Evolutionary conservation across 2,113 vertebrate species (phyloP), one percentile per base, ranked within the genome.

Genomic region (Percopsis transmontana): DNA sequence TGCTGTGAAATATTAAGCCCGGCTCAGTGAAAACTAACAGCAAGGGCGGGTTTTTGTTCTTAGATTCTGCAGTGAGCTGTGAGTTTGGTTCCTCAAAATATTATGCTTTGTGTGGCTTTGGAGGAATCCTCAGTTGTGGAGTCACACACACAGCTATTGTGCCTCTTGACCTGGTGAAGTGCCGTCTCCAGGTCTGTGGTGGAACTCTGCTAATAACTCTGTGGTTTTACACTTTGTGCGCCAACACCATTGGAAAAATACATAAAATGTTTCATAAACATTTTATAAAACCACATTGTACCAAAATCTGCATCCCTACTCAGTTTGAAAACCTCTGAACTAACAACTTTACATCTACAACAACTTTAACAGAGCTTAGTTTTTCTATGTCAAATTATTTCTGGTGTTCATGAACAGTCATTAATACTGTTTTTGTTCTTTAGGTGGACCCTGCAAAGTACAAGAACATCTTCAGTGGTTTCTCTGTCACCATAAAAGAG

Each of bases 111-210:
- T 98, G 97, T 92, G 96, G 97, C 71, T 94, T 99, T 93, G 97
- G 97, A 90, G 97, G 97, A 77, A 93, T 99, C 91, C 94, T 98
- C 89, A 99, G 97, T 92, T 99, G 97, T 92, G 97, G 97, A 85
- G 27, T 98, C 90, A 98, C 97, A 60, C 97, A 99, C 88, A 98
- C 97, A 72, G 95, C 94, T 80, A 94, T 99, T 15, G 97, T 98
- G 88, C 97, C 97, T 79, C 93, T 99, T 92, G 97, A 99, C 91
- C 95, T 99, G 91, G 94, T 98, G 92, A 98, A 99, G 91, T 99
- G 96, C 77, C 95, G 97, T 20, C 90, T 99, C 83, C 97, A 99
- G 97, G 97, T 99, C 92, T 94, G 97, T 97, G 95, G 83, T 39
- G 68, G 71, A 63, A 20, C 74, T 33, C 27, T 33, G 27, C 27